Evolutionary conservation across 2,797 vertebrate species (phyloP).

Genomic region (Leptatherina wallacei): DNA sequence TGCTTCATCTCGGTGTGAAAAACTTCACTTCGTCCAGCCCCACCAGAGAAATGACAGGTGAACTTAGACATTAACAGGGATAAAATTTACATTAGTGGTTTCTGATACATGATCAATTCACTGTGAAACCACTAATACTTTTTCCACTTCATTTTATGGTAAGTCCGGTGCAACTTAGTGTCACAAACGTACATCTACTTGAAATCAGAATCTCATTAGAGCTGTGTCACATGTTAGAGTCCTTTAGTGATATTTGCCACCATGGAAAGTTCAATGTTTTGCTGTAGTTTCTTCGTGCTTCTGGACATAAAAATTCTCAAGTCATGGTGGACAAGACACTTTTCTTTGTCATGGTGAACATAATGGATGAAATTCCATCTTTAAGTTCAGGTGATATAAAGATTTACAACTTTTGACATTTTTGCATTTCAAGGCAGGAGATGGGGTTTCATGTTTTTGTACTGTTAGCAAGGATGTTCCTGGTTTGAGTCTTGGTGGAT

Average conservation of each 20-base stretch:
- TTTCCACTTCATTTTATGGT: not conserved
- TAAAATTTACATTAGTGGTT: not conserved
- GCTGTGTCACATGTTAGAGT: not conserved
- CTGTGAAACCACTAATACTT: not conserved
- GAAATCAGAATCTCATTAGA: not conserved
- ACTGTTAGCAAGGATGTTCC: too few relatives aligned
- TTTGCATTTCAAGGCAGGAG: not conserved
- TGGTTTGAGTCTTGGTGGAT: too few relatives aligned
- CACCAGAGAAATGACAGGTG: not conserved
- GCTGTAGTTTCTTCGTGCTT: not conserved
- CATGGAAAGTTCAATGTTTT: not conserved
- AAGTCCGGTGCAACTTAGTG: too few relatives aligned
- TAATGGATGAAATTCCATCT: not conserved
- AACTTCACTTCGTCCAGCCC: not conserved
- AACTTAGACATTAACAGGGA: not conserved
- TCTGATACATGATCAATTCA: not conserved
- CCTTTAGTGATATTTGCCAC: not conserved
- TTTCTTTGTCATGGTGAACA: not conserved
- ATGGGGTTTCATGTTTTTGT: not conserved
- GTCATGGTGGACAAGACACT: not conserved
- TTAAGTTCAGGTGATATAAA: not conserved
- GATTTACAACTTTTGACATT: not conserved
- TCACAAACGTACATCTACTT: not conserved
- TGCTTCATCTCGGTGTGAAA: too few relatives aligned
- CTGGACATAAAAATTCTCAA: not conserved